Conservation (phyloP, 2,888 invertebrate genomes). For the Leptopilina drosophilae region DNA sequence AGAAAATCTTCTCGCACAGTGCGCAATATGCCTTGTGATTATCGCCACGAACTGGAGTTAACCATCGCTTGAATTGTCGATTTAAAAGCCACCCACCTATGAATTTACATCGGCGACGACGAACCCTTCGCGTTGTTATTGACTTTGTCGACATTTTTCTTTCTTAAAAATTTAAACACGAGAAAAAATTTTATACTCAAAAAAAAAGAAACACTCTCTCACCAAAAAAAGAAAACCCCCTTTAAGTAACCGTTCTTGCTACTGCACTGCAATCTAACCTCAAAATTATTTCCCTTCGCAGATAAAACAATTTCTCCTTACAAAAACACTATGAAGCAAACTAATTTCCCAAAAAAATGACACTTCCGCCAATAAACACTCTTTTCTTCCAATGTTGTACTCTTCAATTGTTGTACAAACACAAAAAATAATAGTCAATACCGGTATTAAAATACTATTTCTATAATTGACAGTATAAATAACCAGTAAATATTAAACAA, state of each 20-base stretch:
- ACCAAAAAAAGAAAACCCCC: no score
- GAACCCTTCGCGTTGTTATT: slow-evolving; percentile 47
- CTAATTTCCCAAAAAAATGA: background rate
- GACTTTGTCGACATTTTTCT: slow-evolving; percentile 25
- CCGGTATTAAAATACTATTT: no score
- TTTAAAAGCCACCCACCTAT: slow-evolving; percentile 65
- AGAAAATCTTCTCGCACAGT: slow-evolving; percentile 70
- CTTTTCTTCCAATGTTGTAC: slow-evolving; percentile 42
- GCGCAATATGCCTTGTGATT: slow-evolving; percentile 68
- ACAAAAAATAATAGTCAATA: background rate
- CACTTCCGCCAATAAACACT: background rate
- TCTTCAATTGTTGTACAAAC: slow-evolving; percentile 22
- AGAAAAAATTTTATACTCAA: no score
- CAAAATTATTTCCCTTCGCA: no score
- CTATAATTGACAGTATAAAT: background rate
- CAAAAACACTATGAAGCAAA: no score
- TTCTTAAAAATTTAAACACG: no score
- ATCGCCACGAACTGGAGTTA: slow-evolving; percentile 67
- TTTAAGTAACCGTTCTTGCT: no score
- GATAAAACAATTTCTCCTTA: no score
- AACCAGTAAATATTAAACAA: background rate
- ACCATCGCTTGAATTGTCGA: slow-evolving; percentile 67
- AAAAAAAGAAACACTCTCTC: no score
- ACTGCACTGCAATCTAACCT: no score
- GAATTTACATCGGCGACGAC: slow-evolving; percentile 70